Evolutionary conservation across 35 echinoderm and acorn worm species (phyloP), one percentile per base, ranked within the genome.

Genomic region (Diadema setosum): DNA sequence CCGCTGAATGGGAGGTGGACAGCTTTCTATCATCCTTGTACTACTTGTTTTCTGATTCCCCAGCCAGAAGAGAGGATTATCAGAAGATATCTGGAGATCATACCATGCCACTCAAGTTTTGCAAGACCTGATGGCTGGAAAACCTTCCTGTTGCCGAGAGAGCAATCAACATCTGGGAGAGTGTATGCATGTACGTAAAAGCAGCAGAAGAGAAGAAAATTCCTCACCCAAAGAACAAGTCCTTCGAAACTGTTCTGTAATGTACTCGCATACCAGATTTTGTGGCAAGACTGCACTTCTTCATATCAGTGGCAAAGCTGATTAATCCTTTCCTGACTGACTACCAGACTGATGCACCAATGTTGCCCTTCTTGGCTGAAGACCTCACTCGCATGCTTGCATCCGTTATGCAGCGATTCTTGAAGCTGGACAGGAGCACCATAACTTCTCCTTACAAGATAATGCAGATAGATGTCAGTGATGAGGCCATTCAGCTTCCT

Each of bases 21-120:
- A 58, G 59, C 64, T 60, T 91, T 44, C 81, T 91, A 9, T 84
- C 81, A 61, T 84, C 80, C 27, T 33, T 86, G 33, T 92, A 81
- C 56, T 86, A 86, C 24, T 55, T 86, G 3, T 92, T 92, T 39
- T 24, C 65, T 18, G 90, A 92, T 87, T 18, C 90, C n/a, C 90
- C 83, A 31, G 90, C 90, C 42, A 85, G 90, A 87, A 44, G 90
- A 45, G 90, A 92, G 75, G 90, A 91, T 43, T 91, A 75, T 56
- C 26, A 73, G 8, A 59, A 26, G 4, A 81, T 45, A 20, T 40
- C 83, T 76, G 84, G 91, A 81, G 35, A 60, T 81, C 6, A 52
- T 59, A 58, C 42, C 32, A 81, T 93, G 67, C 91, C 91, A 15
- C 52, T 87, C 5, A 85, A 39, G 80, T 87, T 93, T 46, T 87